Conservation (phyloP, 2,797 vertebrate genomes). For the Enteromius trimaculatus region DNA sequence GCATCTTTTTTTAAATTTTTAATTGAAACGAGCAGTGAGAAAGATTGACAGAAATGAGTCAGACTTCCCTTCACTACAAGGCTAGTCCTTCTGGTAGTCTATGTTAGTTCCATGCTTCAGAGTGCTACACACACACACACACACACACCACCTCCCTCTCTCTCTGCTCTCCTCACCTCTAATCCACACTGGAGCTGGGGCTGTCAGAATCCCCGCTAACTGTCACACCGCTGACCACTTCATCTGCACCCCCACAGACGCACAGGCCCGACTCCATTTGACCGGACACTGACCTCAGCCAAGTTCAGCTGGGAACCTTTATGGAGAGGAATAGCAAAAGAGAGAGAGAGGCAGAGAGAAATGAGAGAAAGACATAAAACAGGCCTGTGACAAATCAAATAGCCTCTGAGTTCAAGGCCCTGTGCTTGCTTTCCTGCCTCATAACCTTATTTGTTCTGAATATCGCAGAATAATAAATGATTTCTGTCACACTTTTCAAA, state of each 20-base stretch:
- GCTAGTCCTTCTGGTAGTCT: not conserved
- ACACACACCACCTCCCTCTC: not conserved
- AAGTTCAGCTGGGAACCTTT: slow-evolving; percentile 55
- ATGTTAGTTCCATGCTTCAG: slow-evolving; percentile 9
- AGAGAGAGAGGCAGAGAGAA: slow-evolving; percentile 39
- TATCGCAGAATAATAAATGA: slow-evolving; percentile 58
- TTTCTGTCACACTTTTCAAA: slow-evolving; percentile 64
- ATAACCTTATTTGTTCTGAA: slow-evolving; percentile 58
- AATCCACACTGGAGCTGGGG: slow-evolving; percentile 63
- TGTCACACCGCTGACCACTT: slow-evolving; percentile 80
- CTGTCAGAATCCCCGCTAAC: slow-evolving; percentile 74
- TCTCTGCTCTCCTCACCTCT: slow-evolving; percentile 47
- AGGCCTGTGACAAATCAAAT: slow-evolving; percentile 71
- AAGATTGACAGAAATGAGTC: not conserved
- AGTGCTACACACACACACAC: not conserved
- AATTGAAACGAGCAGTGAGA: not conserved
- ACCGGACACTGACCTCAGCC: slow-evolving; percentile 58
- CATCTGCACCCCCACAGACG: slow-evolving; percentile 62
- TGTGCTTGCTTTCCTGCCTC: slow-evolving; percentile 63
- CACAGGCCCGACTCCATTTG: slow-evolving; percentile 54
- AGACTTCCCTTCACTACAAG: slow-evolving; percentile 4
- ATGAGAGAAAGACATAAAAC: slow-evolving; percentile 34
- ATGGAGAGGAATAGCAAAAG: slow-evolving; percentile 32
- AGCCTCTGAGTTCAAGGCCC: slow-evolving; percentile 68
- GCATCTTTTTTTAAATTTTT: not conserved